A percentile compares a stretch with the other conserved stretches of the same genome.
phyloP scores from a whole-genome alignment of 2,888 invertebrate genomes.

The Pinctada fucata region DNA sequence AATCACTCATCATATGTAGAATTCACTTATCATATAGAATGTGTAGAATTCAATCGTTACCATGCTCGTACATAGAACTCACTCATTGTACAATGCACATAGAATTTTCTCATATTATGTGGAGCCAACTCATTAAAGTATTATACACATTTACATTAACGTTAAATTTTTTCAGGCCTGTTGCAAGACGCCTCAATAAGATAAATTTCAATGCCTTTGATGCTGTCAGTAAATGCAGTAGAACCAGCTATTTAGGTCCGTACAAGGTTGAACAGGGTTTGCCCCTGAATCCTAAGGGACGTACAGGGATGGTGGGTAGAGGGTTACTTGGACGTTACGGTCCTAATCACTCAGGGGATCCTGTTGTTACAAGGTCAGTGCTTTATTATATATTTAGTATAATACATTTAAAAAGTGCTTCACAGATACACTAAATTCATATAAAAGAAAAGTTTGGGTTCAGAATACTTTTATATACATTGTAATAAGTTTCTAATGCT shows the following conservation, averaged over 20 bases:
- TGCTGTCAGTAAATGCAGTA: conserved; percentile 80
- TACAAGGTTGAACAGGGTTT: conserved; percentile 79
- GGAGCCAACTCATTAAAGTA: no score
- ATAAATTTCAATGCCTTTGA: conserved; percentile 63
- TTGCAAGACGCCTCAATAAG: conserved; percentile 33
- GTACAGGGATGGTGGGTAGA: conserved; percentile 70
- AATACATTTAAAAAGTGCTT: neutral
- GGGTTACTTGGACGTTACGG: conserved; percentile 73
- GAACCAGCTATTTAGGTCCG: conserved; percentile 84
- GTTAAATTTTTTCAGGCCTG: conserved; percentile 32
- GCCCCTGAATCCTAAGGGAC: conserved; percentile 71
- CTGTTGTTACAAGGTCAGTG: conserved; percentile 67
- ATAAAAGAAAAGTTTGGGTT: no score
- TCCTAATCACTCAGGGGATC: conserved; percentile 69
- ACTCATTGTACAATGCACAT: no score
- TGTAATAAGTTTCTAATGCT: no score
- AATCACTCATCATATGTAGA: no score
- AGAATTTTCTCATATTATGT: no score
- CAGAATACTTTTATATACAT: no score
- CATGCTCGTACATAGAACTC: no score
- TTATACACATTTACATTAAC: no score
- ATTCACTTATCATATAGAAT: no score
- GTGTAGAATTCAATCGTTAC: no score
- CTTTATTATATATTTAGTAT: neutral
- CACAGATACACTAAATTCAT: neutral